Evolutionary conservation across 2,797 vertebrate species (phyloP).

Genomic region (Basileuterus tristriatus): DNA sequence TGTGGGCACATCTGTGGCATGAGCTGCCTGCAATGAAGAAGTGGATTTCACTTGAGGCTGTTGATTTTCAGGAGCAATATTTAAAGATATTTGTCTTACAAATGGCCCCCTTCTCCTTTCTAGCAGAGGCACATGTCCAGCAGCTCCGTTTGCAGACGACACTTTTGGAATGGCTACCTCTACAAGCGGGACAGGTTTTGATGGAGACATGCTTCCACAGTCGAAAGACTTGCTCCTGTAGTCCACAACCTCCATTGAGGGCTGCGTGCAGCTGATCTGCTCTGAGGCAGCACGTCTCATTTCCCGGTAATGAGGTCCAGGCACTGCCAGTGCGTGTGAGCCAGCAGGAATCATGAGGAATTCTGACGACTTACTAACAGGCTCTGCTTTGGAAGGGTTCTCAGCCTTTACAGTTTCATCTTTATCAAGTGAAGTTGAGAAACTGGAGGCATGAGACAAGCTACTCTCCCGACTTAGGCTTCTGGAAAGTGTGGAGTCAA

Average conservation of each 20-base stretch:
- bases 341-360: constrained; percentile 82
- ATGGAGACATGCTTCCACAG: constrained; percentile 84
- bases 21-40: constrained; percentile 76
- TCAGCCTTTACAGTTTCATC: constrained; percentile 88
- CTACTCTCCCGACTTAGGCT: constrained; percentile 95
- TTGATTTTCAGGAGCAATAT: constrained; percentile 87
- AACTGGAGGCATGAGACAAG: constrained; percentile 91
- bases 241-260: constrained; percentile 88
- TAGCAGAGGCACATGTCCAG: constrained; percentile 87
- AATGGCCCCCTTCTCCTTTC: constrained; percentile 94
- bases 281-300: constrained; percentile 95
- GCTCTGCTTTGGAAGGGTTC: constrained; percentile 82
- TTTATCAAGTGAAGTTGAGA: constrained; percentile 93
- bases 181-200: constrained; percentile 74
- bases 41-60: constrained; percentile 75
- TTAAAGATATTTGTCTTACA: constrained; percentile 95
- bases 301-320: constrained; percentile 78
- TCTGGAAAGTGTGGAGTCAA: constrained; percentile 91
- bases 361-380: constrained; percentile 79
- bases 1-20: constrained; percentile 70
- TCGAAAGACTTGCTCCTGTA: constrained; percentile 97
- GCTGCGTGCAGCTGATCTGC: constrained; percentile 89
- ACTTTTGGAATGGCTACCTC: constrained; percentile 73
- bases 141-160: constrained; percentile 61
- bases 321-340: constrained; percentile 87